phyloP scores from a whole-genome alignment of 2,113 vertebrate genomes.

The Hyla sarda region DNA sequence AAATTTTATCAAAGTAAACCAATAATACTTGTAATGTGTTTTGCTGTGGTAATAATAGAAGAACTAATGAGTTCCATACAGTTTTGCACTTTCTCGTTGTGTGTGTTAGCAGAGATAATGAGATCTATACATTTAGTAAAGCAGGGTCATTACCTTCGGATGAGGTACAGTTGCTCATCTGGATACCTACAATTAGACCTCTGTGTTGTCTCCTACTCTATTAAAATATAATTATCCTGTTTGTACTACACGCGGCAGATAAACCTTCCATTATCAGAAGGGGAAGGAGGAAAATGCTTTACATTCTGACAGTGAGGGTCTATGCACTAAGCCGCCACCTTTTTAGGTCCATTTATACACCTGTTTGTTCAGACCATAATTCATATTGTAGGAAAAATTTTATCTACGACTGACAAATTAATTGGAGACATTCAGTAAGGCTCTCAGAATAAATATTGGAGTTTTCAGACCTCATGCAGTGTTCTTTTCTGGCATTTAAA shows the following conservation, averaged over 20 bases:
- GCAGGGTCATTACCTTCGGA: conserved; percentile 55
- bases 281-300: background rate
- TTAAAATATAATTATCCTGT: conserved; percentile 52
- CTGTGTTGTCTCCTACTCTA: conserved; percentile 39
- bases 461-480: background rate
- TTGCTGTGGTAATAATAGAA: conserved; percentile 40
- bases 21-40: conserved; percentile 36
- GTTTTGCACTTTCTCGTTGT: conserved; percentile 1
- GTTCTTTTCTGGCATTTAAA: background rate
- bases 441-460: background rate
- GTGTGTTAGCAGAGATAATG: conserved; percentile 52
- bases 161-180: conserved; percentile 52
- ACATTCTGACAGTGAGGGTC: background rate
- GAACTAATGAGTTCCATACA: conserved; percentile 32
- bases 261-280: conserved; percentile 23
- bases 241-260: conserved; percentile 22
- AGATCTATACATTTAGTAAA: conserved; percentile 56
- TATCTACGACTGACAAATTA: background rate
- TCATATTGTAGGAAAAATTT: background rate
- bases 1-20: conserved; percentile 29
- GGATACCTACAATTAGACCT: conserved; percentile 43
- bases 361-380: background rate
- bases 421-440: background rate
- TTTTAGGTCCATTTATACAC: background rate
- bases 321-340: background rate